phyloP scores from a whole-genome alignment of 2,797 vertebrate species.

The Coccyzus lansbergi region DNA sequence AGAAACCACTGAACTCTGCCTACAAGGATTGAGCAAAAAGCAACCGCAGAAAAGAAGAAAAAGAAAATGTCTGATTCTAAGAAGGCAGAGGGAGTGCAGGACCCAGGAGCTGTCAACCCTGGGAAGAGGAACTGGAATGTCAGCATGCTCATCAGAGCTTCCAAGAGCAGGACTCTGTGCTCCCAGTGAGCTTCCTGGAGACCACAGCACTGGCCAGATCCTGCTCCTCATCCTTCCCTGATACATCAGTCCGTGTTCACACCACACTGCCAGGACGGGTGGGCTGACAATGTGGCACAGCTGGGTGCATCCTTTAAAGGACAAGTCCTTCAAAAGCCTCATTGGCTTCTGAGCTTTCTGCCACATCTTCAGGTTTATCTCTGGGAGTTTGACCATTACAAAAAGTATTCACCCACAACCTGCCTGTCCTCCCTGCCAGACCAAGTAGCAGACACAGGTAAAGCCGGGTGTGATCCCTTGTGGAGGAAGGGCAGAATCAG shows the following conservation, averaged over 20 bases:
- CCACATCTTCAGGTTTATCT: too few relatives aligned
- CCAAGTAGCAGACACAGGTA: neutral
- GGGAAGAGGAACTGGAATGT: neutral
- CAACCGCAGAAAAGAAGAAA: too few relatives aligned
- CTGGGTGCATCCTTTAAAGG: too few relatives aligned
- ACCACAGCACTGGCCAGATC: fast-evolving
- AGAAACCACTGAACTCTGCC: too few relatives aligned
- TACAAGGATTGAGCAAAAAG: too few relatives aligned
- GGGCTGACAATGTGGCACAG: fast-evolving
- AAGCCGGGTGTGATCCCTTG: fast-evolving
- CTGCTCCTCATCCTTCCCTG: neutral
- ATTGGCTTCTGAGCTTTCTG: too few relatives aligned
- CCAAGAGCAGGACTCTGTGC: neutral
- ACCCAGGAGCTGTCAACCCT: neutral
- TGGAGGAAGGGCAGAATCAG: neutral
- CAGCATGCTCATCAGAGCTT: neutral
- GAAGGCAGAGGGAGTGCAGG: neutral
- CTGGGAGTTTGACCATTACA: too few relatives aligned
- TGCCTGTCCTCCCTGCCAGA: too few relatives aligned
- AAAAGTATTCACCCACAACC: too few relatives aligned
- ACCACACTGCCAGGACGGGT: neutral
- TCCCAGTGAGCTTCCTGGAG: neutral
- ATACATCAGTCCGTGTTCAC: neutral
- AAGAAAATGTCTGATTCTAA: too few relatives aligned
- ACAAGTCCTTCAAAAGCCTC: too few relatives aligned